A percentile compares a stretch with the other conserved stretches of the same genome.
Evolutionary conservation across 37 sponge, comb jelly and placozoan species (phyloP).

Genomic region (Aphrocallistes beatrix): DNA sequence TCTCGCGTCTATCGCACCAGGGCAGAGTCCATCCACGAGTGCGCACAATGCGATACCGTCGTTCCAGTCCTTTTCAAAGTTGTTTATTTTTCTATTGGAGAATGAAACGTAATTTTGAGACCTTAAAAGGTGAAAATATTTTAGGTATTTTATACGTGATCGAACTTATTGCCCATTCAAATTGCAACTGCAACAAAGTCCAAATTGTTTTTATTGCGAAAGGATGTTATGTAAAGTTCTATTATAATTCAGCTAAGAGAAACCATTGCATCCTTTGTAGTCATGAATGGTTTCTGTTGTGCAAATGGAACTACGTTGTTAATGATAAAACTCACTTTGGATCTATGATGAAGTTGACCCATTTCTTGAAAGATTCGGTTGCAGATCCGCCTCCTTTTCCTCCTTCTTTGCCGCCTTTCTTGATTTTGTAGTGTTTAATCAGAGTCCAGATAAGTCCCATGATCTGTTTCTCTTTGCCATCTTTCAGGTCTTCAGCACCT

Average conservation of each 20-base stretch:
- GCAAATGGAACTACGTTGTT: no score
- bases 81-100: background rate
- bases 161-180: no score
- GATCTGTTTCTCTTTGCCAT: constrained; percentile 34
- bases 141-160: no score
- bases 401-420: background rate
- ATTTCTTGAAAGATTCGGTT: background rate
- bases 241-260: no score
- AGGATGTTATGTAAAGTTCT: no score
- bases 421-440: constrained; percentile 28
- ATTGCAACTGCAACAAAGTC: no score
- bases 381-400: background rate
- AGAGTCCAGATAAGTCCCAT: constrained; percentile 39
- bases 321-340: constrained; percentile 14
- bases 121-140: no score
- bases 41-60: constrained; percentile 19
- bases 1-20: constrained; percentile 21
- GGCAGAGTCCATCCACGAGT: constrained; percentile 14
- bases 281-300: no score
- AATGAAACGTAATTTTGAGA: no score
- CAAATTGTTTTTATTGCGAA: no score
- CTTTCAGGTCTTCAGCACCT: constrained; percentile 36
- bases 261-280: no score
- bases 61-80: constrained; percentile 17
- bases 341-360: background rate